phyloP scores from a whole-genome alignment of 2,888 invertebrate genomes.

The Noctuana brunneofusca region DNA sequence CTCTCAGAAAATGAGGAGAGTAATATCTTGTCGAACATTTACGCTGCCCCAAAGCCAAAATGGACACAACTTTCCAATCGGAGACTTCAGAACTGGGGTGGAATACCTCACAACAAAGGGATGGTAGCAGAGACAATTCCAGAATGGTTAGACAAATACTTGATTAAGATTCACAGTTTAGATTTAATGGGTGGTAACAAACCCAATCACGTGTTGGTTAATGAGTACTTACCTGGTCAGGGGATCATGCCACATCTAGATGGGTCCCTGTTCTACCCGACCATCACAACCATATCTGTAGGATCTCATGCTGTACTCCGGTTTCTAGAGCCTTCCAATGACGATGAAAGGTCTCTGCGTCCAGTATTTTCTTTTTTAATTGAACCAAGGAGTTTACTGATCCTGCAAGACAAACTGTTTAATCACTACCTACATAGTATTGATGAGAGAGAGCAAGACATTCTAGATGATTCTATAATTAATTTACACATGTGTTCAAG shows the following conservation, averaged over 20 bases:
- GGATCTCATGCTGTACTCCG: constrained; percentile 96
- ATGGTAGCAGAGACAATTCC: constrained; percentile 96
- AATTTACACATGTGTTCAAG: constrained; percentile 86
- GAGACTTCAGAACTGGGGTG: constrained; percentile 98
- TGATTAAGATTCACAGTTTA: constrained; percentile 86
- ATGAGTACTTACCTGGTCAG: constrained; percentile 96
- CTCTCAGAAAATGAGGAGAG: constrained; percentile 89
- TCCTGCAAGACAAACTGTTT: constrained; percentile 93
- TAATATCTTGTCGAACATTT: constrained; percentile 87
- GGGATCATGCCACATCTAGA: constrained; percentile 99
- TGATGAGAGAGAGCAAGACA: constrained; percentile 86
- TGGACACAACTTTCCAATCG: constrained; percentile 97
- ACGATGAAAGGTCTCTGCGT: constrained; percentile 55
- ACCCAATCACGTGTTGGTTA: constrained; percentile 97
- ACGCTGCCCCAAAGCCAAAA: constrained; percentile 93
- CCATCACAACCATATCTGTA: constrained; percentile 95
- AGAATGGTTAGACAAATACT: constrained; percentile 89
- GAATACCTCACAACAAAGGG: constrained; percentile 91
- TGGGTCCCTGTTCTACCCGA: constrained; percentile 96
- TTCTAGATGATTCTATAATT: constrained; percentile 81
- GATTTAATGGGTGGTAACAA: constrained; percentile 87
- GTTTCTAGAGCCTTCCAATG: constrained; percentile 84
- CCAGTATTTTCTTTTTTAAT: constrained; percentile 89
- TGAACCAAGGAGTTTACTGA: constrained; percentile 93
- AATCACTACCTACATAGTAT: constrained; percentile 93